Base-by-base conservation (phyloP, 2,888 invertebrate genomes). In the Bombyx huttoni region DNA sequence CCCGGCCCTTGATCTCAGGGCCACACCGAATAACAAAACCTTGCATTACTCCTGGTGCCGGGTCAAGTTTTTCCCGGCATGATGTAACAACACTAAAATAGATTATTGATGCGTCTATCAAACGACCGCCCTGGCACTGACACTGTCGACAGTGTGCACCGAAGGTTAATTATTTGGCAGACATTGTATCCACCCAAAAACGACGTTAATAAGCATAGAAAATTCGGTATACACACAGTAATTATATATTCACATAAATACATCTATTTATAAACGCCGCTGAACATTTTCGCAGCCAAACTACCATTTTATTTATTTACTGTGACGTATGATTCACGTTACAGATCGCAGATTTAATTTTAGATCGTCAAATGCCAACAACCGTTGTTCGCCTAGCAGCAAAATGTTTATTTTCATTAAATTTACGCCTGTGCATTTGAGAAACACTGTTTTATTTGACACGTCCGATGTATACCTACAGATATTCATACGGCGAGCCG, bases 401-500 rank as follows among this genome's bases (percentile, higher is more conserved):
- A 73, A 75, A 75, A 75, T 68, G 67, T 75, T 77, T 76, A 78
- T 81, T 79, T 81, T 76, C 63, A 67, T 73, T 58, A 54, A 54
- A 58, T 63, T 53, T 55, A 58, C 57, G 58, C 56, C 59, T 47
- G 47, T 63, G 56, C 64, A 56, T 58, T 54, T 56, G 33, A 51
- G 46, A 46, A 47, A 8, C 8, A 47, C 47, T 13, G 13, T 51
- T 57, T 40, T 49, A 49, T 49, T 61, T 58, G 54, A 55, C 40
- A 63, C 24, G 24, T 24, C 24, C 24, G 24, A 24, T 40, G 7
- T 40, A 40, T 40, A 24, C 24, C 55, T 61, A 52, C 80, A 92
- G 91, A 70, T 91, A 92, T 63, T 75, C 78, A 51, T 79, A 87
- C 60, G 85, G 85, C 51, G 87, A 87, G 64, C 84, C 86, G 49